Percentiles rank a stretch among this genome's conserved stretches.
Evolutionary conservation across 2,888 invertebrate genomes (phyloP).

Genomic region (Eucera pruinosa): DNA sequence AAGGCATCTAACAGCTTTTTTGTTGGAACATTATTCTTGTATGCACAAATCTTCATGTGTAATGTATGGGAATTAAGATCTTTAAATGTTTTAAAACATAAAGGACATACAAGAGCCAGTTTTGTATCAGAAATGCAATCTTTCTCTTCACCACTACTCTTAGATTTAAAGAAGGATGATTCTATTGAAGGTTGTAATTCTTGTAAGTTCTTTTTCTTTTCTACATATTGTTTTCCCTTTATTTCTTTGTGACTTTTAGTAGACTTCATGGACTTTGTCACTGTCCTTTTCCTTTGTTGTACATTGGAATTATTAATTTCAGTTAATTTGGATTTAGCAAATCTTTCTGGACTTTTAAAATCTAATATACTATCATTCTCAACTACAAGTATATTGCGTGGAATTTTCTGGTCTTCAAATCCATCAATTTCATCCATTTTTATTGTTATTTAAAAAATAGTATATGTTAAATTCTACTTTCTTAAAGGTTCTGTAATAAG

Average conservation of each 20-base stretch:
- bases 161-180: constrained; percentile 78
- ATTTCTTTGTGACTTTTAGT: constrained; percentile 31
- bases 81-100: constrained; percentile 80
- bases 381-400: neutral
- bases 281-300: constrained; percentile 38
- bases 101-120: constrained; percentile 77
- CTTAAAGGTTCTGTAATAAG: neutral
- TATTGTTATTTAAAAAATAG: constrained; percentile 5
- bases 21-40: constrained; percentile 81
- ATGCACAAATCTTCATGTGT: constrained; percentile 83
- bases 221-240: constrained; percentile 20
- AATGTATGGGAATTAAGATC: constrained; percentile 65
- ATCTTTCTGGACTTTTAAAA: constrained; percentile 77
- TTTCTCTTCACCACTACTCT: constrained; percentile 3
- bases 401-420: neutral
- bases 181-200: constrained; percentile 73
- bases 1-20: constrained; percentile 81
- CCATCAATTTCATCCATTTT: constrained; percentile 31
- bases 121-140: constrained; percentile 44
- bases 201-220: constrained; percentile 51
- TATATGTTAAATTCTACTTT: neutral
- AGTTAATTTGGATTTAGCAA: constrained; percentile 47
- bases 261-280: constrained; percentile 24
- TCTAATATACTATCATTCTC: constrained; percentile 77
- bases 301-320: constrained; percentile 28